A percentile compares a stretch with the other conserved stretches of the same genome.
Conservation (phyloP, 1,140 invertebrate species). For the Brachionus sp. region DNA sequence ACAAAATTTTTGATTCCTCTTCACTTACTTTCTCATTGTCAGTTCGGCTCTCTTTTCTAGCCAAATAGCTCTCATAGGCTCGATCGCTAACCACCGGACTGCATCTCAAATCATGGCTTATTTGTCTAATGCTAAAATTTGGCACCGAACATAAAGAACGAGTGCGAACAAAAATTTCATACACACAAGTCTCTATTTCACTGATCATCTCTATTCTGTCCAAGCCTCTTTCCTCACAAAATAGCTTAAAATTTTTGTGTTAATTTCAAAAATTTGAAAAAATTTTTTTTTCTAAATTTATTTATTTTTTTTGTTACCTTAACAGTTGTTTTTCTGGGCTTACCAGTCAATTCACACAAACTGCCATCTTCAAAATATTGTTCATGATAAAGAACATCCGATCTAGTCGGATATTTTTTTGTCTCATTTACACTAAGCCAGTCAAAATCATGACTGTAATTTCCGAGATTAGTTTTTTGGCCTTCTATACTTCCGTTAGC, state of each 20-base stretch:
- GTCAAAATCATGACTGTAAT: slow-evolving; percentile 33
- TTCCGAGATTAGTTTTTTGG: background rate
- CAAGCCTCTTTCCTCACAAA: slow-evolving; percentile 17
- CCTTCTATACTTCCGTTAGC: slow-evolving; percentile 8
- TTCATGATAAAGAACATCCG: slow-evolving; percentile 26
- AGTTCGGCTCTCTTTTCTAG: background rate
- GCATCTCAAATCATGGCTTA: background rate
- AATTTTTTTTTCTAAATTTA: too few relatives aligned
- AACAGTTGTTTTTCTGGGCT: slow-evolving; percentile 19
- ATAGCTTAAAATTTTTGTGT: background rate
- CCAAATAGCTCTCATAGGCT: background rate
- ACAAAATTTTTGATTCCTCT: background rate
- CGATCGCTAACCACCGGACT: background rate
- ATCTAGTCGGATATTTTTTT: background rate
- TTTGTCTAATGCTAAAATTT: slow-evolving; percentile 31
- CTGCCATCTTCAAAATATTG: slow-evolving; percentile 21
- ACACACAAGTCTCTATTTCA: slow-evolving; percentile 45
- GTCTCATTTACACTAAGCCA: background rate
- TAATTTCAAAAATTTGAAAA: too few relatives aligned
- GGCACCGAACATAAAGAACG: background rate
- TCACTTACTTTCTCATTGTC: background rate
- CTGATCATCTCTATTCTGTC: slow-evolving; percentile 19
- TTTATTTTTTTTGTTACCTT: background rate
- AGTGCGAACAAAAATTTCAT: slow-evolving; percentile 8
- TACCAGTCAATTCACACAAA: slow-evolving; percentile 23